phyloP scores from a whole-genome alignment of 2,113 vertebrate genomes.

The Alosa alosa region DNA sequence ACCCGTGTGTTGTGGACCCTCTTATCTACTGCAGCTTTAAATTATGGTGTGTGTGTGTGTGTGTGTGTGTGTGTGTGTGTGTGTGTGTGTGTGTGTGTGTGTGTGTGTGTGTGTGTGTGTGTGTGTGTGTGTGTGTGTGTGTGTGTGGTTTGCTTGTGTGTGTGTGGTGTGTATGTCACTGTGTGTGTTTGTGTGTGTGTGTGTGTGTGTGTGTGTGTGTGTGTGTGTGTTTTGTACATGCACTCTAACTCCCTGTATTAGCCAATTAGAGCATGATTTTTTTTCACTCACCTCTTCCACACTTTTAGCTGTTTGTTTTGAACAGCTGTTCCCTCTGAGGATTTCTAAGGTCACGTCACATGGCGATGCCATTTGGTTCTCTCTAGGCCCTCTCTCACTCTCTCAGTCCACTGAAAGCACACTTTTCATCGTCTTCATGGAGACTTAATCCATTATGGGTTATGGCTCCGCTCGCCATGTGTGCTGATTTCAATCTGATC shows the following conservation, averaged over 20 bases:
- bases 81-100: neutral
- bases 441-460: neutral
- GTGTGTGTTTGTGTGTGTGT: neutral
- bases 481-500: neutral
- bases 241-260: conserved; percentile 21
- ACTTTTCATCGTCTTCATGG: too few species aligned
- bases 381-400: neutral
- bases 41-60: neutral
- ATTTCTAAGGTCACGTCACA: neutral
- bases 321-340: conserved; percentile 26
- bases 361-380: neutral
- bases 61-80: neutral
- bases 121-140: neutral
- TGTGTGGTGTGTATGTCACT: neutral
- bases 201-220: too few species aligned
- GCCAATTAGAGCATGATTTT: conserved; percentile 36
- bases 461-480: neutral
- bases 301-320: neutral
- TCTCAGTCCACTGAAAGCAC: neutral
- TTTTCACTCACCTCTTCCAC: neutral
- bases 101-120: neutral
- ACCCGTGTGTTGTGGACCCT: neutral
- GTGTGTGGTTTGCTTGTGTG: neutral
- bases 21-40: conserved; percentile 5
- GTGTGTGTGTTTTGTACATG: neutral